Evolutionary conservation across 2,888 invertebrate species (phyloP), one percentile per base, ranked within the genome.

Genomic region (Eilema griseolum): DNA sequence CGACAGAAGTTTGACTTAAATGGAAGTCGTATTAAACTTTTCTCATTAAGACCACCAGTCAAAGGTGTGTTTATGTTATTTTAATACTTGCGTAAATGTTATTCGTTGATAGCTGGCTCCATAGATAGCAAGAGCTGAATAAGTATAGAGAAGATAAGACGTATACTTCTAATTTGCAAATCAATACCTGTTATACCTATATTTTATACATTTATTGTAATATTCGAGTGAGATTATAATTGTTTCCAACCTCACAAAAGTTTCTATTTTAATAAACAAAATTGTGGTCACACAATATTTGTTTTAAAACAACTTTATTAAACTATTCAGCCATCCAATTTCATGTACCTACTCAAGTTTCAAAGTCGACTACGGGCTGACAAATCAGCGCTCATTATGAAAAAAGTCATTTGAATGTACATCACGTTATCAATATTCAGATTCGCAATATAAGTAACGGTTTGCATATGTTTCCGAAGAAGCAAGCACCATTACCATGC

Each of bases 11-110:
- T 94, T 88, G 89, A 92, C 90, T 93, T 90, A 92, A 93, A 93
- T 92, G 91, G 90, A 92, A 94, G 93, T 92, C 90, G 92, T 89
- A 93, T 93, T 89, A 89, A 95, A 95, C 91, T 95, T 95, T 95
- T 95, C 94, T 94, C 95, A 95, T 95, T 94, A 95, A 95, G 91
- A 90, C 87, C 91, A 91, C 88, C 90, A 92, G 89, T 93, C 92
- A 93, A 93, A 94, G 93, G 93, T 94, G 90, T 93, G 91, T 93
- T 94, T 94, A 93, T 91, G 89, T 93, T 93, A 93, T 94, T 94
- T 94, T 91, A 91, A 92, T 90, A 90, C 90, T 92, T 89, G 86
- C 86, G 84, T 86, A 91, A 91, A 90, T 89, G 88, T 87, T 87
- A 89, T 89, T 90, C 86, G 77, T 77, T 81, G 78, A 74, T 74